Evolutionary conservation across 1,140 invertebrate genomes (phyloP).

Genomic region (Calliphora vicina): DNA sequence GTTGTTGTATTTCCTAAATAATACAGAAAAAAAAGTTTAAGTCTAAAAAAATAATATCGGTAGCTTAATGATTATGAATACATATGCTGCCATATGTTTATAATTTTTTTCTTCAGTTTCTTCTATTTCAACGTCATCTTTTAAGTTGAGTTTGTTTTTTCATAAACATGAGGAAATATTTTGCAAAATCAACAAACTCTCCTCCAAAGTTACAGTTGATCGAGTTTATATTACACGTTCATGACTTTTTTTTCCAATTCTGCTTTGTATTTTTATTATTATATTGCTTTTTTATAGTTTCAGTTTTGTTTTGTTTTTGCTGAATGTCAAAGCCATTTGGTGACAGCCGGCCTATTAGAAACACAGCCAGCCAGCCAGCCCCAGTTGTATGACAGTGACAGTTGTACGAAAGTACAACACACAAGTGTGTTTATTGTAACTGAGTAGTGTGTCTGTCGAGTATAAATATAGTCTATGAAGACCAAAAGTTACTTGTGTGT

Average conservation of each 20-base stretch:
- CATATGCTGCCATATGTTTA: neutral
- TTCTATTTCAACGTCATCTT: neutral
- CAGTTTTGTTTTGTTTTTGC: neutral
- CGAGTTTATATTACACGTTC: conserved; percentile 8
- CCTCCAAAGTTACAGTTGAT: neutral
- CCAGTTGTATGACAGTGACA: neutral
- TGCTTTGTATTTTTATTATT: neutral
- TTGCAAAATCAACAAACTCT: neutral
- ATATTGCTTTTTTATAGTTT: neutral
- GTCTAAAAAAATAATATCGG: neutral
- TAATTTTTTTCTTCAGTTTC: neutral
- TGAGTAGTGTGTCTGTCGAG: neutral
- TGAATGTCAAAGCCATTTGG: conserved; percentile 35
- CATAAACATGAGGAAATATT: neutral
- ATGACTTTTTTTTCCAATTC: neutral
- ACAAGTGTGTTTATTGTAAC: neutral
- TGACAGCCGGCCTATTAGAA: neutral
- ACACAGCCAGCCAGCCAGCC: neutral
- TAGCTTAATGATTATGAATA: neutral
- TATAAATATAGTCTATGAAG: no score
- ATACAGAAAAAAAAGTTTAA: neutral
- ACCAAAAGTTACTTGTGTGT: neutral
- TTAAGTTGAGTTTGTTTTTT: no score
- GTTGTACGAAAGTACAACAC: neutral
- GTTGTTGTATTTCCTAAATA: neutral